phyloP scores from a whole-genome alignment of 1,140 invertebrate genomes.

The Drosophila prosaltans region DNA sequence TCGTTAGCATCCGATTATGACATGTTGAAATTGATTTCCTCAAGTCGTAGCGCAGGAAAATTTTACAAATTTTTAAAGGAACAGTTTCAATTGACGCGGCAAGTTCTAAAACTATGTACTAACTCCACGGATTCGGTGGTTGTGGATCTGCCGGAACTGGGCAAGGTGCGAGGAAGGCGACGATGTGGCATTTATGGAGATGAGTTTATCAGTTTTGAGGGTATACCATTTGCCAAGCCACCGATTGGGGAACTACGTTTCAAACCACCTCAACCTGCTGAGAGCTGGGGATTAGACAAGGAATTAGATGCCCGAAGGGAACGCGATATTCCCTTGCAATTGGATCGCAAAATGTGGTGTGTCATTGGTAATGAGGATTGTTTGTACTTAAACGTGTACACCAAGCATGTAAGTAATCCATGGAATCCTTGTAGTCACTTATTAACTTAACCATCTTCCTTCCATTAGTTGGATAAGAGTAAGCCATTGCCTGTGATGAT shows the following conservation, averaged over 20 bases:
- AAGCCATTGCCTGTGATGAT: constrained; percentile 86
- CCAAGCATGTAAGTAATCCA: constrained; percentile 60
- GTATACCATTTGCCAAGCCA: constrained; percentile 88
- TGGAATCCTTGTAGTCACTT: not conserved
- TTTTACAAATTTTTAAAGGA: constrained; percentile 5
- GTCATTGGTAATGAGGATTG: constrained; percentile 66
- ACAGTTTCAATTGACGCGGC: constrained; percentile 75
- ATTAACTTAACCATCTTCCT: not conserved
- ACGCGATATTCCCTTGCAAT: constrained; percentile 41
- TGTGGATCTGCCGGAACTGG: constrained; percentile 53
- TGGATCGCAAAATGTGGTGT: constrained; percentile 7
- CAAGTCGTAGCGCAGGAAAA: constrained; percentile 20
- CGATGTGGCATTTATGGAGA: constrained; percentile 51
- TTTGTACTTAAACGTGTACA: constrained; percentile 63
- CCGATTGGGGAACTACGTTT: constrained; percentile 87
- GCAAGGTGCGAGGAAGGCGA: constrained; percentile 56
- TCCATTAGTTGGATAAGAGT: constrained; percentile 45
- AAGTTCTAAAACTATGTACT: constrained; percentile 49
- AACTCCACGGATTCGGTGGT: not conserved
- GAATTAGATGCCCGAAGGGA: constrained; percentile 82
- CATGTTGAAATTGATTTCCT: constrained; percentile 60
- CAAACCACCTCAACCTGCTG: constrained; percentile 84
- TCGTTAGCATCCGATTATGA: constrained; percentile 41
- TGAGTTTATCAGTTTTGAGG: constrained; percentile 82
- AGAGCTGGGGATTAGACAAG: constrained; percentile 84